These are phyloP conservation scores for Styela plicata DNA, from an alignment of 23 tunicate species.

Conservation along the genomic window DNA sequence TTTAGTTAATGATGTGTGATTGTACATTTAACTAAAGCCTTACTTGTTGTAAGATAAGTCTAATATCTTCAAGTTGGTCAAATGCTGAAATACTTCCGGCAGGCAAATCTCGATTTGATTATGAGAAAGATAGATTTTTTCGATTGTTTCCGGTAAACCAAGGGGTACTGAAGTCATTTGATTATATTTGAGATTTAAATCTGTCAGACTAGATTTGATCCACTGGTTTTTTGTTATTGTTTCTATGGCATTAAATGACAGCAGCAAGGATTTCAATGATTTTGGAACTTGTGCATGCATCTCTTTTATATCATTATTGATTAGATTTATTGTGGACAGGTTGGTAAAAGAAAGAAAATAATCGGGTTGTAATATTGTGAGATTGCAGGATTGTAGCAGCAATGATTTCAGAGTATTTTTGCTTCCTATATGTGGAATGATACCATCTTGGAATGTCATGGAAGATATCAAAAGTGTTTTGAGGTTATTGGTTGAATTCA, in stretches of 20 bases:
- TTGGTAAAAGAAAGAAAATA: not conserved
- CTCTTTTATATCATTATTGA: not conserved
- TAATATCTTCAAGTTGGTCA: conserved; percentile 11
- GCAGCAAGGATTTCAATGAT: not conserved
- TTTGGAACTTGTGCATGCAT: not conserved
- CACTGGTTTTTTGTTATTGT: conserved; percentile 14
- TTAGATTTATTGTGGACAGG: not conserved
- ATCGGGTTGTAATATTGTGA: not conserved
- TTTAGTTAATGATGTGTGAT: too few species aligned
- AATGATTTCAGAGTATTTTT: not conserved
- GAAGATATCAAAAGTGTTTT: not conserved
- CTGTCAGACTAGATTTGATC: conserved; percentile 17
- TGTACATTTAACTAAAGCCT: too few species aligned
- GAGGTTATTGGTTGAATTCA: not conserved
- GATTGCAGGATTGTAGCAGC: not conserved
- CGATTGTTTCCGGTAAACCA: conserved; percentile 46
- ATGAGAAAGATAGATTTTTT: conserved; percentile 13
- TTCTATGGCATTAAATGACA: not conserved
- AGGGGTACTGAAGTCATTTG: conserved; percentile 45
- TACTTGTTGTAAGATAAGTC: conserved; percentile 15
- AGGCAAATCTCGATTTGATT: conserved; percentile 52
- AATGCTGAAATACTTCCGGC: conserved; percentile 7
- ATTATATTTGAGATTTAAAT: conserved; percentile 44
- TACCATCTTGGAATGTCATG: not conserved
- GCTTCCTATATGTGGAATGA: not conserved